Evolutionary conservation across 2,888 invertebrate species (phyloP).

Genomic region (Chymomyza caudatula): DNA sequence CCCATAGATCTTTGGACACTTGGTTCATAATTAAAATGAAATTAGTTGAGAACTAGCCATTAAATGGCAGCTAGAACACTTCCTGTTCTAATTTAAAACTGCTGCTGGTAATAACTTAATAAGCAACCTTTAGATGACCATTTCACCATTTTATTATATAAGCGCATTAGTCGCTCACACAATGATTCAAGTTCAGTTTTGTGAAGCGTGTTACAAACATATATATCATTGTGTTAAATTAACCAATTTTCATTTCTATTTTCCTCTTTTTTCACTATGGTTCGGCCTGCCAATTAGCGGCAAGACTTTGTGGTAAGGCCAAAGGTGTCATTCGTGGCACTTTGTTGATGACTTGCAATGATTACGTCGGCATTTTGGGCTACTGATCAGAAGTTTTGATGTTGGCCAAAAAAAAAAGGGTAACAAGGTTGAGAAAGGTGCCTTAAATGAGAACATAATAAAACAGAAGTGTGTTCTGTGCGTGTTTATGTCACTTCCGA

Average conservation of each 20-base stretch:
- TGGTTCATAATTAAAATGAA: conserved; percentile 55
- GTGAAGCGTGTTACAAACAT: conserved; percentile 26
- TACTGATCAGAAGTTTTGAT: conserved; percentile 21
- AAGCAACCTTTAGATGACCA: conserved; percentile 19
- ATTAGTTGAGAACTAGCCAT: conserved; percentile 34
- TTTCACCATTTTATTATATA: conserved; percentile 17
- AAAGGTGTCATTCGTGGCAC: conserved; percentile 63
- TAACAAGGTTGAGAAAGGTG: background rate
- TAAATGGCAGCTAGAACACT: conserved; percentile 21
- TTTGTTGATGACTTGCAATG: conserved; percentile 61
- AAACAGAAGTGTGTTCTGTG: background rate
- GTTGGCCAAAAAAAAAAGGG: background rate
- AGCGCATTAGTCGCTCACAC: conserved; percentile 27
- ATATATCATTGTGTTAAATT: conserved; percentile 61
- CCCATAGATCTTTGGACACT: conserved; percentile 37
- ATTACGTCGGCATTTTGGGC: conserved; percentile 27
- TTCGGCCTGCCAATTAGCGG: conserved; percentile 46
- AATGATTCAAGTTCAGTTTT: conserved; percentile 19
- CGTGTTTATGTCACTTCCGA: conserved; percentile 53
- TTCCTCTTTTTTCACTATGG: conserved; percentile 6
- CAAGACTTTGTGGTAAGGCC: conserved; percentile 23
- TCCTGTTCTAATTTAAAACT: conserved; percentile 54
- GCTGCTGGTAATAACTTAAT: conserved; percentile 52
- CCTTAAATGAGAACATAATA: background rate
- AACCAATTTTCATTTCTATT: conserved; percentile 46